Percentiles rank a stretch among this genome's conserved stretches.
phyloP scores from a whole-genome alignment of 1,140 invertebrate species.

The Sminthurides bifidus region DNA sequence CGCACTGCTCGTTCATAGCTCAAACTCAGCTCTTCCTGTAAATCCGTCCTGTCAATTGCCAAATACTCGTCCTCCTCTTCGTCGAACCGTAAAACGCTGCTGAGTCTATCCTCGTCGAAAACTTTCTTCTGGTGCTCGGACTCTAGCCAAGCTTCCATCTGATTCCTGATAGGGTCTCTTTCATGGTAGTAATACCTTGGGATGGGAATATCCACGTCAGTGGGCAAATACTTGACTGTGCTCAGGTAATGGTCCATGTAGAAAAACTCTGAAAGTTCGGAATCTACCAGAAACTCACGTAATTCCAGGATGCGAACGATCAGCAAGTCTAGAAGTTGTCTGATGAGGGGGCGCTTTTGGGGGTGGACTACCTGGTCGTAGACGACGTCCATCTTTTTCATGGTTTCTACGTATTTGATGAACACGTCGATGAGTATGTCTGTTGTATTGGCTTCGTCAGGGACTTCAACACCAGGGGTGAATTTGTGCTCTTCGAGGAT shows the following conservation, averaged over 20 bases:
- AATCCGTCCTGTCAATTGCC: background rate
- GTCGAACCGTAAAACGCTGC: background rate
- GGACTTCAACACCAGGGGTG: no score
- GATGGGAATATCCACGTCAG: conserved; percentile 42
- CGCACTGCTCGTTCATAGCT: background rate
- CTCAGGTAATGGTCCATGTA: conserved; percentile 40
- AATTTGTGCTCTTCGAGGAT: background rate
- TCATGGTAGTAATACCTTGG: conserved; percentile 37
- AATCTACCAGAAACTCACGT: conserved; percentile 29
- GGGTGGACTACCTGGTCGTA: conserved; percentile 87
- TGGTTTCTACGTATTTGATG: conserved; percentile 63
- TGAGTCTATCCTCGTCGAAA: background rate
- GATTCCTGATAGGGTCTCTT: background rate
- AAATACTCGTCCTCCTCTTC: background rate
- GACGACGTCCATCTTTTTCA: conserved; percentile 61
- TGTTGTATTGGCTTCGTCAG: background rate
- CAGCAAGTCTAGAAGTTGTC: conserved; percentile 62
- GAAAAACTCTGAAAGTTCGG: conserved; percentile 18
- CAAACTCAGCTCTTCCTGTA: background rate
- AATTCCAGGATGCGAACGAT: conserved; percentile 56
- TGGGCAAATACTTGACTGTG: conserved; percentile 33
- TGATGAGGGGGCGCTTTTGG: conserved; percentile 71
- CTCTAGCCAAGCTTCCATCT: background rate
- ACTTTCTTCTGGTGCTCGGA: background rate
- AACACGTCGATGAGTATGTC: conserved; percentile 40